A percentile compares a stretch with the other conserved stretches of the same genome.
Evolutionary conservation across 2,888 invertebrate genomes (phyloP).

Genomic region (Drepana falcataria): DNA sequence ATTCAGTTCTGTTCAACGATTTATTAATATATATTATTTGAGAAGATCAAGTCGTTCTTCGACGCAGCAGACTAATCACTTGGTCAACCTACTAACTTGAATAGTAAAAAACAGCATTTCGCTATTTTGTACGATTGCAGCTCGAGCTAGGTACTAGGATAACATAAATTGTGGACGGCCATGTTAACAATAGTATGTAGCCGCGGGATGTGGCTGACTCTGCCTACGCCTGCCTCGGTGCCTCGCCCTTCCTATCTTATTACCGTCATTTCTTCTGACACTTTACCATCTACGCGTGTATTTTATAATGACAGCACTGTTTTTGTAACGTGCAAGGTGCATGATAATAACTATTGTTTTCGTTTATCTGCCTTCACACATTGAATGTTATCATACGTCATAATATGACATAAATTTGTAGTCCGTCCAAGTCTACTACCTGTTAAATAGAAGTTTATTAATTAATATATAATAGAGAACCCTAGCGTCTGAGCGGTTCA

Average conservation of each 20-base stretch:
- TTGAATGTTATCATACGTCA: background rate
- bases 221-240: slow-evolving; percentile 39
- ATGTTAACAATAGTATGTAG: slow-evolving; percentile 54
- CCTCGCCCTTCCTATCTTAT: slow-evolving; percentile 58
- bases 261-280: slow-evolving; percentile 65
- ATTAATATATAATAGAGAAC: no score
- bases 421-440: no score
- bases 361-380: slow-evolving; percentile 2
- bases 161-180: slow-evolving; percentile 58
- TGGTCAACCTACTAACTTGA: no score
- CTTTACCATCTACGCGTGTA: slow-evolving; percentile 58
- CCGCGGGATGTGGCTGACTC: slow-evolving; percentile 39
- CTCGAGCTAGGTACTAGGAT: slow-evolving; percentile 24
- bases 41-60: no score
- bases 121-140: background rate
- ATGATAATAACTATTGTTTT: slow-evolving; percentile 8
- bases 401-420: background rate
- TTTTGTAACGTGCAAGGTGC: slow-evolving; percentile 31
- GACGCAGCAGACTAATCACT: no score
- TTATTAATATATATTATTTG: no score
- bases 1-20: no score
- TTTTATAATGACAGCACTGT: slow-evolving; percentile 49
- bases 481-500: no score
- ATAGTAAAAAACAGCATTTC: no score
- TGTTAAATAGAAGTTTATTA: no score